A percentile compares a stretch with the other conserved stretches of the same genome.
phyloP scores from a whole-genome alignment of 2,797 vertebrate genomes.

The Euthynnus affinis region DNA sequence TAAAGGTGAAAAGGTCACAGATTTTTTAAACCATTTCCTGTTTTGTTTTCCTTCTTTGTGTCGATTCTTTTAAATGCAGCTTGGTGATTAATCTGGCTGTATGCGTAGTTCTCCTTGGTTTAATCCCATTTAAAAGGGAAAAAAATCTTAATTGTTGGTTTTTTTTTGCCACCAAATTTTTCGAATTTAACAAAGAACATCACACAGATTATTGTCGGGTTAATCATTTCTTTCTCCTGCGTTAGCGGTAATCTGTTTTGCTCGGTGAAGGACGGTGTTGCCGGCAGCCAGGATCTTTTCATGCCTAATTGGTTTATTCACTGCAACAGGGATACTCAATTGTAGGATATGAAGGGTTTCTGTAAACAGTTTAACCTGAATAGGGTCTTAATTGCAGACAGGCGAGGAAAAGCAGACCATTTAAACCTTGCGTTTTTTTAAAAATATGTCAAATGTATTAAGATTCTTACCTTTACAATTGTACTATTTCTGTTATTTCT shows the following conservation, averaged over 20 bases:
- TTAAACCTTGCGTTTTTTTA: neutral
- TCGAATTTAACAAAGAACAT: slow-evolving; percentile 8
- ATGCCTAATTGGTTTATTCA: slow-evolving; percentile 44
- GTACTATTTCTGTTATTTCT: neutral
- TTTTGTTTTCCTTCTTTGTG: neutral
- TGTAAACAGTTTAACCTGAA: slow-evolving; percentile 37
- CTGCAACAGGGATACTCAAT: slow-evolving; percentile 12
- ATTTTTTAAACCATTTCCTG: neutral
- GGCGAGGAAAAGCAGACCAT: slow-evolving; percentile 8
- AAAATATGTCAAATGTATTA: neutral
- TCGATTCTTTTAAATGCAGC: neutral
- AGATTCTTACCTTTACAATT: neutral
- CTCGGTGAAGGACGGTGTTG: slow-evolving; percentile 12
- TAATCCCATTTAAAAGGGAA: neutral
- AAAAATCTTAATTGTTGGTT: slow-evolving; percentile 2
- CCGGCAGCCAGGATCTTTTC: slow-evolving; percentile 33
- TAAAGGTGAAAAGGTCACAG: neutral
- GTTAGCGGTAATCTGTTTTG: slow-evolving; percentile 23
- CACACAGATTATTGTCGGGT: slow-evolving; percentile 8
- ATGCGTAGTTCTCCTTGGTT: neutral
- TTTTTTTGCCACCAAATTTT: neutral
- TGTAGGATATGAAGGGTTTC: neutral
- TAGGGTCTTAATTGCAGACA: neutral
- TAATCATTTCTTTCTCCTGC: slow-evolving; percentile 11
- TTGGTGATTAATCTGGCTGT: neutral